Base-by-base conservation (phyloP, 2,113 vertebrate species). In the Melanerpes aurifrons region DNA sequence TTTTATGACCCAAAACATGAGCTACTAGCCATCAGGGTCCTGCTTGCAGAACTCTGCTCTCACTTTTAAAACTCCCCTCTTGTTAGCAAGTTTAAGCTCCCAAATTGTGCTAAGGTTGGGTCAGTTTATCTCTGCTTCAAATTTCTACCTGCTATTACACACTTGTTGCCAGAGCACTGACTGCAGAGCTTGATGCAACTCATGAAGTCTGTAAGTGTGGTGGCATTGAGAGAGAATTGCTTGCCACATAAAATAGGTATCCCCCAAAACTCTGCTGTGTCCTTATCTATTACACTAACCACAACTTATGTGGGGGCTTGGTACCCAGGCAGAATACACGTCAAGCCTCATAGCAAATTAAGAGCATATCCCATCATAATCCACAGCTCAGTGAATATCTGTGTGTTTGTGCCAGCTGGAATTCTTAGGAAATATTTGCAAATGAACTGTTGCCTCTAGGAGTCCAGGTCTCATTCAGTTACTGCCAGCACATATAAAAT, bases 371-470 rank as follows among this genome's bases (percentile, higher is more conserved):
- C 76, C 57, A 29, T 64, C 43, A 16, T 48, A 71, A 61, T 64
- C 54, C 32, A 29, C 21, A 67, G 21, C 64, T 80, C 59, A 19
- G 57, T 15, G 18, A 61, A 22, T 85, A 68, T 54, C 69, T 91
- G 43, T 37, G 1, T 89, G 83, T 75, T 88, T 91, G 37, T 71
- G 81, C 79, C 82, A 88, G 72, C 54, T 82, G 87, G 56, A 83
- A 79, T 63, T 78, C 78, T 94, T 66, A 53, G 63, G 90, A 81
- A 77, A 75, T 18, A 6, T 68, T 95, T 94, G 70, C 76, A 47
- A 32, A 28, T 75, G 86, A 78, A 18, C 66, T 35, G 5, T 69
- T 96, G 87, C 73, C 90, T 94, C 87, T 66, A 78, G 89, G 81
- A 93, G 68, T 61, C 73, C 0, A 0, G 85, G 89, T 94, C 75